Percentiles rank a stretch among this genome's conserved stretches.
Conservation (phyloP, 2,888 invertebrate genomes). For the Teleogryllus oceanicus region DNA sequence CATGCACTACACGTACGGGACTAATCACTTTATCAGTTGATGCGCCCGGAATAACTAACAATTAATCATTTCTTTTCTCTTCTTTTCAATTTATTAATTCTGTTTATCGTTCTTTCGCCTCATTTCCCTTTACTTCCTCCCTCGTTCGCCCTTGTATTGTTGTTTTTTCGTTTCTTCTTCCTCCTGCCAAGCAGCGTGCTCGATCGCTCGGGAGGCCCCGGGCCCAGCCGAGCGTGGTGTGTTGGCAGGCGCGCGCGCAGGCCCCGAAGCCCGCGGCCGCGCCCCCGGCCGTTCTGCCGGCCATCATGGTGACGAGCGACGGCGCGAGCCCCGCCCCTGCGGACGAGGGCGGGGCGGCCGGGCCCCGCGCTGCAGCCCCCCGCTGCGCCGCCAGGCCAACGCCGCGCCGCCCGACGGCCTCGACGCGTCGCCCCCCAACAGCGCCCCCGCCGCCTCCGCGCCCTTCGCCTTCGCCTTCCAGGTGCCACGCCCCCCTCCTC, state of each 20-base stretch:
- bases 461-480: background rate
- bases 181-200: too few relatives aligned
- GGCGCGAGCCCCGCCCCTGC: background rate
- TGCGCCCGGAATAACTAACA: too few relatives aligned
- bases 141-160: too few relatives aligned
- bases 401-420: background rate
- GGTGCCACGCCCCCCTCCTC: background rate
- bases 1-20: too few relatives aligned
- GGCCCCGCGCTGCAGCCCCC: background rate
- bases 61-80: too few relatives aligned
- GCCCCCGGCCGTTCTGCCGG: background rate
- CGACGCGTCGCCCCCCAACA: background rate
- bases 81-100: too few relatives aligned
- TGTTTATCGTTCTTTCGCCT: too few relatives aligned
- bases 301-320: background rate
- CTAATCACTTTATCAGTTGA: too few relatives aligned
- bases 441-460: background rate
- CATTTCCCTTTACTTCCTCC: too few relatives aligned
- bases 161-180: too few relatives aligned
- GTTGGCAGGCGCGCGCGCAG: conserved; percentile 32
- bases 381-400: background rate
- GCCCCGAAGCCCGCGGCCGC: conserved; percentile 21
- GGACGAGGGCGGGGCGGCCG: background rate
- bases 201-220: too few relatives aligned
- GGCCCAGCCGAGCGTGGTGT: too few relatives aligned